Evolutionary conservation across 2,113 vertebrate species (phyloP), one percentile per base, ranked within the genome.

Genomic region (Engraulis encrasicolus): DNA sequence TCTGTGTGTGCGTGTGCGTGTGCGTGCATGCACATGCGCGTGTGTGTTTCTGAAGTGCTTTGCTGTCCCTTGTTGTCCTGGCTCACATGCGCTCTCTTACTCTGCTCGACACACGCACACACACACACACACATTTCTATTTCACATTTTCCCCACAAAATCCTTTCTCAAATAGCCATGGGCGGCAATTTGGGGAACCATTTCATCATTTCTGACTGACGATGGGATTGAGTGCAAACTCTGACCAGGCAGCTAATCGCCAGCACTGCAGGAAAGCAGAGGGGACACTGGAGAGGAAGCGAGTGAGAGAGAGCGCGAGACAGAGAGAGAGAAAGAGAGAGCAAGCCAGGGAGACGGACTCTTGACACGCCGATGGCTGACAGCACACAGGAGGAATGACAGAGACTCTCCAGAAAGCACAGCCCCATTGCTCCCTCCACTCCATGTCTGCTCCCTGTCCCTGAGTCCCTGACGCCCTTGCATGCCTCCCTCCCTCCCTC

Each of bases 131-230:
- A 83, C 81, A 83, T 77, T 71, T 45, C 66, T 74, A 74, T 74
- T 36, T 36, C 78, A 85, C 86, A 11, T 27, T 27, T 83, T 87
- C 81, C n/a, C 85, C 86, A 87, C 81, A 83, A 66, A 88, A 83
- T 83, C 85, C 45, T 82, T 78, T 83, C 71, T 78, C 83, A 40
- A 58, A 82, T 71, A 82, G 86, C 83, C 81, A 88, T 74, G 27
- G 82, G 85, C 78, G 79, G 58, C 87, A 87, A 89, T 92, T 87
- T 89, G 87, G 87, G n/a, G 82, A 87, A 84, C 83, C 86, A 84
- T 91, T 92, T 93, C 85, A 91, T 92, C 92, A 86, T 88, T 87
- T 85, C 58, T 82, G 85, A 85, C 83, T 79, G 78, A 37, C 61
- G 78, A 84, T 79, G 78, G 80, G 87, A 86, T 88, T 84, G 78